Percentiles rank a stretch among this genome's conserved stretches.
Evolutionary conservation across 1,140 invertebrate genomes (phyloP).

Genomic region (Nephotettix cincticeps): DNA sequence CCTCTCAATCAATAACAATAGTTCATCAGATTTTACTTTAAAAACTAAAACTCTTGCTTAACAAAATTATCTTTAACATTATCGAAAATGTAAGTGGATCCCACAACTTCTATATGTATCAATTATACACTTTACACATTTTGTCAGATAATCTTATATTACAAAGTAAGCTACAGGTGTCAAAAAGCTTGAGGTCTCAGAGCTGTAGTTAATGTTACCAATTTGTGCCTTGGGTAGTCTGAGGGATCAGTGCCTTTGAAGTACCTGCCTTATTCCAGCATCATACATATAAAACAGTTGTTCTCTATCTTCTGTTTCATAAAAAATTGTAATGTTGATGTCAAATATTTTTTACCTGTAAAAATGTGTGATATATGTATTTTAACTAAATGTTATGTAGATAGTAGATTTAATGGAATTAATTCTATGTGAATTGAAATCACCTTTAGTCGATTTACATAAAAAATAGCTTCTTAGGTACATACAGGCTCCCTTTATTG

Average conservation of each 20-base stretch:
- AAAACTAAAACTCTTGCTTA: no score
- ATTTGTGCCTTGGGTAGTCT: background rate
- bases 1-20: no score
- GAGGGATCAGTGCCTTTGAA: background rate
- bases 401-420: constrained; percentile 15
- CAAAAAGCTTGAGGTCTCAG: background rate
- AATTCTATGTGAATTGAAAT: background rate
- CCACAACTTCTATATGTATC: no score
- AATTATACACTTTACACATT: no score
- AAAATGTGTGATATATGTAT: constrained; percentile 17
- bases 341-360: background rate
- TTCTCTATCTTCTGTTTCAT: background rate
- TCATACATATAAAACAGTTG: background rate
- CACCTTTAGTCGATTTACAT: background rate
- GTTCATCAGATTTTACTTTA: no score
- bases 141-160: no score
- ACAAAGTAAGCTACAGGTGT: no score
- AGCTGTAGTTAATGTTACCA: background rate
- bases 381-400: constrained; percentile 14
- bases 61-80: no score
- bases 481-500: background rate
- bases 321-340: background rate
- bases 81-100: no score
- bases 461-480: background rate
- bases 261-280: background rate